A percentile compares a stretch with the other conserved stretches of the same genome.
Conservation (phyloP, 1,140 invertebrate species). For the Ridgeia piscesae region DNA sequence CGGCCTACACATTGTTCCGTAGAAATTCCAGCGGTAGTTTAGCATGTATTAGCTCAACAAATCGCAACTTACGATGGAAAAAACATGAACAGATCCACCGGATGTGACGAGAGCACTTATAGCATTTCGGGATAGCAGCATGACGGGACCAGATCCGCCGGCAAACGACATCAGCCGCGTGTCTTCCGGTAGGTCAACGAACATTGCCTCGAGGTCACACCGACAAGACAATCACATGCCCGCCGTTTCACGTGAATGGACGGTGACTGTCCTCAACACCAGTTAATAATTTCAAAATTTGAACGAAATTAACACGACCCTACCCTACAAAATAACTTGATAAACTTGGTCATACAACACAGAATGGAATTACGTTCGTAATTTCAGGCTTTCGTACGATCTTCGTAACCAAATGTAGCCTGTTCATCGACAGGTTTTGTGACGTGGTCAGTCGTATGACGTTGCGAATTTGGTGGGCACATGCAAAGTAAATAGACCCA, state of each 20-base stretch:
- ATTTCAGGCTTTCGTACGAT: neutral
- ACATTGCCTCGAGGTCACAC: neutral
- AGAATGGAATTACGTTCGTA: neutral
- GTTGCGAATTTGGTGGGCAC: neutral
- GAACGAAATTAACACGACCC: too few species aligned
- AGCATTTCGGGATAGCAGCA: neutral
- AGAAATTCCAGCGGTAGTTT: neutral
- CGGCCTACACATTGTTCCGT: neutral
- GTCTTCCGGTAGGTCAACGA: neutral
- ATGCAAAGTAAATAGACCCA: neutral
- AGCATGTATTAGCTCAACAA: neutral
- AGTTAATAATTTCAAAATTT: neutral
- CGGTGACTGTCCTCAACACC: neutral
- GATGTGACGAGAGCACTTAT: neutral
- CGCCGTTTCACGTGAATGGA: neutral
- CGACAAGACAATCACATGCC: neutral
- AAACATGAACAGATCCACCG: neutral
- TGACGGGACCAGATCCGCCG: neutral
- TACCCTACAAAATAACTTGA: neutral
- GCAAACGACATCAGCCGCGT: neutral
- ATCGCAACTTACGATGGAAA: neutral
- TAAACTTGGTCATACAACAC: neutral
- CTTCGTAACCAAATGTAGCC: neutral
- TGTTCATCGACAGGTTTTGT: neutral
- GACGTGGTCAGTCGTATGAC: neutral